Percentiles rank a stretch among this genome's conserved stretches.
These are phyloP conservation scores for Salvelinus namaycush DNA, from an alignment of 2,113 vertebrate species.

Conservation along the genomic window DNA sequence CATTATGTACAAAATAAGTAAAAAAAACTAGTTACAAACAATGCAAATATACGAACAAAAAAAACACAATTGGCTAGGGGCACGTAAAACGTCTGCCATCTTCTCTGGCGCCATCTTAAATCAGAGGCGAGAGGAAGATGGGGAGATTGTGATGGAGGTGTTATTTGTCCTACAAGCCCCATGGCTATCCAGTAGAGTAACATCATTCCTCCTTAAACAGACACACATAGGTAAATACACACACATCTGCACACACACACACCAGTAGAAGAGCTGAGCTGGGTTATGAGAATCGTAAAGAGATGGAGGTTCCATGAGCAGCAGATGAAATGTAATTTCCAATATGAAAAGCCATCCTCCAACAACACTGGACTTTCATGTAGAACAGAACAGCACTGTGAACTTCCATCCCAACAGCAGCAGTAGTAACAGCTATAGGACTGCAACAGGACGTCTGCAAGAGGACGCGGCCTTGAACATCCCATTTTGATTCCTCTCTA, in stretches of 20 bases:
- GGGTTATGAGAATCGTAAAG: not conserved
- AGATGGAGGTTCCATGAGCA: not conserved
- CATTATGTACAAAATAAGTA: too few relatives aligned
- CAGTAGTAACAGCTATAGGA: not conserved
- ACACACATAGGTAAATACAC: not conserved
- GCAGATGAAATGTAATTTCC: not conserved
- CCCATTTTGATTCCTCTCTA: too few relatives aligned
- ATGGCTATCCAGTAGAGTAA: not conserved
- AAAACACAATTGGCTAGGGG: too few relatives aligned
- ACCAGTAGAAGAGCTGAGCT: not conserved
- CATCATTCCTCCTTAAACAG: not conserved
- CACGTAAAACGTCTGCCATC: too few relatives aligned
- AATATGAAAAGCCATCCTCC: not conserved
- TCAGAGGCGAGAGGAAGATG: not conserved
- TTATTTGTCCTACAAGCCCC: not conserved
- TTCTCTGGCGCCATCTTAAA: too few relatives aligned
- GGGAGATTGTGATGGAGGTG: not conserved
- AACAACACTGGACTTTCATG: not conserved
- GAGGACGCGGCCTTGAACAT: too few relatives aligned
- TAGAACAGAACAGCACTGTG: conserved; percentile 15
- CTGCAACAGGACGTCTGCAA: too few relatives aligned
- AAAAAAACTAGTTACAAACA: too few relatives aligned
- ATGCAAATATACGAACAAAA: too few relatives aligned
- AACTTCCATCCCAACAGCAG: not conserved
- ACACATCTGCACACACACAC: not conserved